Conservation (phyloP, 2,113 vertebrate species). For the Nyctibius bracteatus region DNA sequence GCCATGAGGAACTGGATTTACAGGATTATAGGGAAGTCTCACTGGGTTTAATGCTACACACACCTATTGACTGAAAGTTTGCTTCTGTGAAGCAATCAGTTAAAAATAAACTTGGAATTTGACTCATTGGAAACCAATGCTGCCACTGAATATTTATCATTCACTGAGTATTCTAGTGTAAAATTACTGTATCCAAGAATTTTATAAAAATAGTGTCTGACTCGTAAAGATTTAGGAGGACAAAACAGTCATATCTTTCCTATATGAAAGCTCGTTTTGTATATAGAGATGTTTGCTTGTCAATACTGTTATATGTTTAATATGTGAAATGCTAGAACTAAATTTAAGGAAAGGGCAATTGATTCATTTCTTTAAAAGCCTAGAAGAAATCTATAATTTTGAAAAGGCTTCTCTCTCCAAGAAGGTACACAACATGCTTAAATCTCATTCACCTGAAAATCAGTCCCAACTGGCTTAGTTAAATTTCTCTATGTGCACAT, state of each 20-base stretch:
- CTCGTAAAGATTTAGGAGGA: background rate
- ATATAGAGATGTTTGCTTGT: background rate
- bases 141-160: background rate
- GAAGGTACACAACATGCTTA: background rate
- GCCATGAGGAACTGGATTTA: background rate
- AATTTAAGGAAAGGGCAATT: background rate
- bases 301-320: background rate
- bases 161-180: background rate
- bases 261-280: background rate
- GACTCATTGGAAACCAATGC: background rate
- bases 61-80: background rate
- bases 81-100: background rate
- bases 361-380: background rate
- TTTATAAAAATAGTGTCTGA: background rate
- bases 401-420: background rate
- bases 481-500: background rate
- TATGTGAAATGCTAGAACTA: background rate
- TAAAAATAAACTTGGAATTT: constrained; percentile 12
- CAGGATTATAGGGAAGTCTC: background rate
- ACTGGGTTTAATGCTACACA: background rate
- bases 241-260: background rate
- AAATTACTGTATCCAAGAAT: background rate
- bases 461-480: background rate
- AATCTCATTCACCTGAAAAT: background rate
- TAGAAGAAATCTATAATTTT: background rate